Base-by-base conservation (phyloP, 1,140 invertebrate genomes). In the Bombus sibiricus region DNA sequence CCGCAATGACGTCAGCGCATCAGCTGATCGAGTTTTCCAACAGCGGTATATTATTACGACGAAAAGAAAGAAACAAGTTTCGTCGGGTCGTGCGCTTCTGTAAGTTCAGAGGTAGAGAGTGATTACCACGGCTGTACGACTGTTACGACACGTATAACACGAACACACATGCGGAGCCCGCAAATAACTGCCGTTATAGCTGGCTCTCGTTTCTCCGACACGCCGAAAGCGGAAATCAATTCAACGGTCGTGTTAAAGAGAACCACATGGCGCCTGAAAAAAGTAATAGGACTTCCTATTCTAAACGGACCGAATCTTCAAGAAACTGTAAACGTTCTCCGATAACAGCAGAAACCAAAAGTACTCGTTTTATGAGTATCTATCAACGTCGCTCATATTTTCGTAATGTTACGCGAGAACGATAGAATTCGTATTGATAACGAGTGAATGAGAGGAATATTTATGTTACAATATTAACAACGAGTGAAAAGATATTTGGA, bases 21-120 rank as follows among this genome's bases (percentile, higher is more conserved):
- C 84, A 85, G 84, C 84, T 81, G 84, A 85, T 81, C 84, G 84
- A 85, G 41, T 85, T 85, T 81, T 81, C 83, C 32, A 75, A 3
- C 25, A 41, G 12, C 62, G 28, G 34, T 69, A 34, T 43, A 32
- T 43, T 15, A 39, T 68, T n/a, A 41, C 25, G 37, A n/a, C 34
- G 32, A 41, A 47, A 43, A 78, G 47, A 64, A 62, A 59, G 34
- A 53, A 68, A 28, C 68, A 64, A 32, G 57, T 41, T 62, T 13
- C 6, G 64, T 6, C 3, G 12, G 71, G 57, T 22, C 34, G n/a
- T 25, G 15, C 71, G 57, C 25, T 25, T 66, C 47, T 62, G 39
- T 12, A 22, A 84, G 64, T 57, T 84, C 53, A n/a, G 34, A 39
- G 37, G 37, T 37, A 37, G 43, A 78, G 32, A 13, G 34, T 8